Percentiles rank a stretch among this genome's conserved stretches.
Conservation (phyloP, 2,888 invertebrate species). For the Bedellia somnulentella region DNA sequence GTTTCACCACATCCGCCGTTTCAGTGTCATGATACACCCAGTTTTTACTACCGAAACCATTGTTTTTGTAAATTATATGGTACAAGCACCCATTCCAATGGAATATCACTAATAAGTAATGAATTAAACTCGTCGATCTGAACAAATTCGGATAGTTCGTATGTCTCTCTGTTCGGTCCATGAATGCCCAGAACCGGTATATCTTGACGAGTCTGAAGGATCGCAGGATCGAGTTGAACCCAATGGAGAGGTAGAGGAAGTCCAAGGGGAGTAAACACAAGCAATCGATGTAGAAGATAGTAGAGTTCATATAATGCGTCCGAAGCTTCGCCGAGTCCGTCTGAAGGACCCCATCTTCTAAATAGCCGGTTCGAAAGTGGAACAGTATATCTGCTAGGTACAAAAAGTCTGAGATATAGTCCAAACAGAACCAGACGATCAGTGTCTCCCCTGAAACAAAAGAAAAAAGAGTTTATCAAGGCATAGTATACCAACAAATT, state of each 20-base stretch:
- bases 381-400: conserved; percentile 96
- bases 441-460: conserved; percentile 76
- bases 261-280: conserved; percentile 96
- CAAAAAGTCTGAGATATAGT: conserved; percentile 94
- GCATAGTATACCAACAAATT: too few species aligned
- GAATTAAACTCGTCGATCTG: conserved; percentile 87
- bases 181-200: conserved; percentile 97
- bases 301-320: conserved; percentile 96
- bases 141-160: conserved; percentile 98
- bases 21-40: conserved; percentile 89
- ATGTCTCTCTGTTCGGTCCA: conserved; percentile 97
- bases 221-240: conserved; percentile 93
- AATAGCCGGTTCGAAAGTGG: conserved; percentile 95
- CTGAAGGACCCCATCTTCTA: conserved; percentile 97
- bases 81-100: conserved; percentile 99
- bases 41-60: conserved; percentile 91
- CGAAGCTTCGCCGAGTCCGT: conserved; percentile 92
- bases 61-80: conserved; percentile 94
- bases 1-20: conserved; percentile 86
- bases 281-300: conserved; percentile 98
- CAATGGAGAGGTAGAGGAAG: conserved; percentile 96
- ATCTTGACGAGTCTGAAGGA: conserved; percentile 96
- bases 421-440: conserved; percentile 94
- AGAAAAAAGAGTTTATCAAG: too few species aligned
- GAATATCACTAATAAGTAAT: conserved; percentile 96